Percentiles rank a stretch among this genome's conserved stretches.
Conservation (phyloP, 2,113 vertebrate genomes). For the Hucho hucho region DNA sequence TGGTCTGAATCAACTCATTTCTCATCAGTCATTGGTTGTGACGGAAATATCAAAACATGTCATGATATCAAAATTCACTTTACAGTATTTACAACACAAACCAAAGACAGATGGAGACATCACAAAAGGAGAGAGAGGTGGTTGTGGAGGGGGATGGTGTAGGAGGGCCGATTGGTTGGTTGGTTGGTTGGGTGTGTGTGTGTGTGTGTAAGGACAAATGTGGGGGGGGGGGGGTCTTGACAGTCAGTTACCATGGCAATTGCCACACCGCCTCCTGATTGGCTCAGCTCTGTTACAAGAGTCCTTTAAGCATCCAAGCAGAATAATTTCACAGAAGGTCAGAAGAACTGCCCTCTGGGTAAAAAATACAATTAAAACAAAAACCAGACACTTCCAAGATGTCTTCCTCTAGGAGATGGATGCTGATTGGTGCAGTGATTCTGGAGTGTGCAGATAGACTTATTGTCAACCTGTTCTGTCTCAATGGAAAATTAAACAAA, state of each 20-base stretch:
- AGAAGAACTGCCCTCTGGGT: background rate
- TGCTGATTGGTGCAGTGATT: constrained; percentile 16
- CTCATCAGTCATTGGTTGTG: constrained; percentile 61
- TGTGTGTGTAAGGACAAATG: background rate
- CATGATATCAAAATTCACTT: constrained; percentile 86
- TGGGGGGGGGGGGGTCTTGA: background rate
- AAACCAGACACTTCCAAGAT: background rate
- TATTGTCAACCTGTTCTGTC: background rate
- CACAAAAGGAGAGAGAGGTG: constrained; percentile 39
- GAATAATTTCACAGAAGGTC: constrained; percentile 20
- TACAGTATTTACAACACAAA: constrained; percentile 80
- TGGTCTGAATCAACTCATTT: constrained; percentile 41
- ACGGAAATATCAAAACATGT: constrained; percentile 83
- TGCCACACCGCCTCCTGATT: constrained; percentile 18
- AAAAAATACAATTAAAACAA: background rate
- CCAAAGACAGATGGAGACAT: constrained; percentile 48
- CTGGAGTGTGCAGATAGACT: constrained; percentile 30
- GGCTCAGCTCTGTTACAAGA: constrained; percentile 20
- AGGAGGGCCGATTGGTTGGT: background rate
- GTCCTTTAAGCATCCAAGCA: constrained; percentile 6
- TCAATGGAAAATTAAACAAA: constrained; percentile 30
- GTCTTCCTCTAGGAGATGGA: constrained; percentile 10
- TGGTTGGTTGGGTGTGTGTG: background rate
- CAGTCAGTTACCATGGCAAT: constrained; percentile 42
- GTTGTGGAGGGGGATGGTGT: constrained; percentile 23